Conservation (phyloP, 2,797 vertebrate genomes). For the Enteromius paludinosus region DNA sequence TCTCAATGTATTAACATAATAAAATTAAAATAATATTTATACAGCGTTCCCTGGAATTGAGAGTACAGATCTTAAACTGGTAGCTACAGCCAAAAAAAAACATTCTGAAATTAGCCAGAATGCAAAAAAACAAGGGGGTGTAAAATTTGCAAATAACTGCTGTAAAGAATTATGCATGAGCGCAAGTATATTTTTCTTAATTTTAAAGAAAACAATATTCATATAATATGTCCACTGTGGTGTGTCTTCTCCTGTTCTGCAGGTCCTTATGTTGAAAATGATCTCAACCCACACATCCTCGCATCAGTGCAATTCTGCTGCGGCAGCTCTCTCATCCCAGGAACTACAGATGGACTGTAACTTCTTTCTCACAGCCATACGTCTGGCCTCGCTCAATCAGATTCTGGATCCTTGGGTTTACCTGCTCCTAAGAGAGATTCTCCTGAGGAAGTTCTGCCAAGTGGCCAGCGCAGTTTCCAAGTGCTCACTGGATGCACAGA, state of each 20-base stretch:
- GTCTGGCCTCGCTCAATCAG: slow-evolving; percentile 96
- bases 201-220: neutral
- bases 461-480: slow-evolving; percentile 88
- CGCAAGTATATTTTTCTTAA: neutral
- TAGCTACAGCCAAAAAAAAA: neutral
- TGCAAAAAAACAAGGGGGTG: neutral
- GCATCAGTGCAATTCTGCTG: slow-evolving; percentile 78
- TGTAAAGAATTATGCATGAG: neutral
- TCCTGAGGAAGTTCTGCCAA: slow-evolving; percentile 89
- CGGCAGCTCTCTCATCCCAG: neutral
- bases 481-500: slow-evolving; percentile 81
- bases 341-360: slow-evolving; percentile 82
- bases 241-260: slow-evolving; percentile 44
- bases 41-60: neutral
- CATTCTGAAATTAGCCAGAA: neutral
- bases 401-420: slow-evolving; percentile 99
- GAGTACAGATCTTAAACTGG: neutral
- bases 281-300: slow-evolving; percentile 82
- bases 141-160: too few species aligned
- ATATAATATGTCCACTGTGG: neutral
- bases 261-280: slow-evolving; percentile 93
- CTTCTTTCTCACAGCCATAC: slow-evolving; percentile 88
- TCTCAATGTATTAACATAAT: neutral
- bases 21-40: neutral
- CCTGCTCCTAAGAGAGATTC: slow-evolving; percentile 91